Conservation (phyloP, 2,113 vertebrate genomes). For the Etheostoma cragini region DNA sequence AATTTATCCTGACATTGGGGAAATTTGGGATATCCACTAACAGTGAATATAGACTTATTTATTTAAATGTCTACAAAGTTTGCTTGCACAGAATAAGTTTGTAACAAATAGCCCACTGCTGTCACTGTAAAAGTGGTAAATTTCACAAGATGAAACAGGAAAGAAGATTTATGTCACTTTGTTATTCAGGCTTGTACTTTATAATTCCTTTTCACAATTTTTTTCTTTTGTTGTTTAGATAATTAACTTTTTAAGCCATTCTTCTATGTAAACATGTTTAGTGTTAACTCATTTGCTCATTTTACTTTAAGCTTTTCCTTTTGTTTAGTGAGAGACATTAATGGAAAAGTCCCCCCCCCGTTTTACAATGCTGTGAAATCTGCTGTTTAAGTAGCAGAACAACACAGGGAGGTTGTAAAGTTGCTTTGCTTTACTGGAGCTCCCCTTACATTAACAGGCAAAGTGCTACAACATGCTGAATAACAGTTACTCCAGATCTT, state of each 20-base stretch:
- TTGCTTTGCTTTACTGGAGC: slow-evolving; percentile 11
- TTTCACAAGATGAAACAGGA: background rate
- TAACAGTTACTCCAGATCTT: slow-evolving; percentile 27
- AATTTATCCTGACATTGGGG: background rate
- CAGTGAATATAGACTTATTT: background rate
- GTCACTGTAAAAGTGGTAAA: background rate
- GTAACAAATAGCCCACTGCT: background rate
- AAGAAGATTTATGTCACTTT: background rate
- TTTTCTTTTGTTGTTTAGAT: background rate
- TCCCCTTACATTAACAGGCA: slow-evolving; percentile 40
- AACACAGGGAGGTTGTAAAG: slow-evolving; percentile 38
- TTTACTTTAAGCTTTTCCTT: background rate
- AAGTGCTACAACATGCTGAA: slow-evolving; percentile 70
- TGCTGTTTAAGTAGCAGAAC: slow-evolving; percentile 29
- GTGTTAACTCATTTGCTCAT: background rate
- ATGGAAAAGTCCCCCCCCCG: slow-evolving; percentile 1
- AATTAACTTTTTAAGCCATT: background rate
- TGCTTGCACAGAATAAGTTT: background rate
- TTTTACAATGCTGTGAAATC: slow-evolving; percentile 57
- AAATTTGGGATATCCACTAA: background rate
- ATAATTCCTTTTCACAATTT: background rate
- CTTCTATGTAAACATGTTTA: background rate
- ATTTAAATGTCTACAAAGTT: background rate
- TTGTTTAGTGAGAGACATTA: slow-evolving; percentile 16
- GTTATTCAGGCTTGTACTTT: background rate